phyloP scores from a whole-genome alignment of 2,113 vertebrate species.

The Thamnaconus septentrionalis region DNA sequence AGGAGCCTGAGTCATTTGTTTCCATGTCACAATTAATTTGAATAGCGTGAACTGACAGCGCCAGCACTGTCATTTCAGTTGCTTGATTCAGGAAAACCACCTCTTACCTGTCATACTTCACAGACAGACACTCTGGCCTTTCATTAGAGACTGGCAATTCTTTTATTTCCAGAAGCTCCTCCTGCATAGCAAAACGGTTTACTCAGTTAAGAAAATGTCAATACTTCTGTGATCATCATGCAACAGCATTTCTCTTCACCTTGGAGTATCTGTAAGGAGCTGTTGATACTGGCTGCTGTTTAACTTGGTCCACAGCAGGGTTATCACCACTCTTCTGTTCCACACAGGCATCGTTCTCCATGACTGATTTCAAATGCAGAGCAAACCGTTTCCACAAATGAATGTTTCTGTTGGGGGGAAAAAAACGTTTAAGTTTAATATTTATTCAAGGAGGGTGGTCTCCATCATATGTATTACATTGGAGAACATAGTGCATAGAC shows the following conservation, averaged over 20 bases:
- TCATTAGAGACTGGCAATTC: slow-evolving; percentile 90
- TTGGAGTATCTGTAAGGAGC: slow-evolving; percentile 89
- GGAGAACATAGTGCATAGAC: too few relatives aligned
- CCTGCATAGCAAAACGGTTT: slow-evolving; percentile 70
- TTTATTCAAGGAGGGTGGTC: not conserved
- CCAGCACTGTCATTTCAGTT: too few relatives aligned
- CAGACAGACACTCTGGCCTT: slow-evolving; percentile 92
- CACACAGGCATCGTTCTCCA: slow-evolving; percentile 85
- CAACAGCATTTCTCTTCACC: slow-evolving; percentile 66
- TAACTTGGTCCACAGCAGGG: slow-evolving; percentile 72
- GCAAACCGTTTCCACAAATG: slow-evolving; percentile 31
- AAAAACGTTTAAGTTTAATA: not conserved
- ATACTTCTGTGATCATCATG: too few relatives aligned
- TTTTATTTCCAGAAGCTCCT: slow-evolving; percentile 94
- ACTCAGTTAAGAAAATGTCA: not conserved
- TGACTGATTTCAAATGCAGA: slow-evolving; percentile 66
- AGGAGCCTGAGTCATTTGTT: too few relatives aligned
- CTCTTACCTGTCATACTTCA: slow-evolving; percentile 96
- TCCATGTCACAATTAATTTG: too few relatives aligned
- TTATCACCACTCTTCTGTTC: slow-evolving; percentile 81
- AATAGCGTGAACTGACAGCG: too few relatives aligned
- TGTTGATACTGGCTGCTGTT: slow-evolving; percentile 55
- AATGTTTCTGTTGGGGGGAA: slow-evolving; percentile 41
- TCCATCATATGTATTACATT: not conserved
- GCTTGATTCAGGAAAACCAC: not conserved